Conservation (phyloP, 2,797 vertebrate species). For the Onychomys leucogaster region DNA sequence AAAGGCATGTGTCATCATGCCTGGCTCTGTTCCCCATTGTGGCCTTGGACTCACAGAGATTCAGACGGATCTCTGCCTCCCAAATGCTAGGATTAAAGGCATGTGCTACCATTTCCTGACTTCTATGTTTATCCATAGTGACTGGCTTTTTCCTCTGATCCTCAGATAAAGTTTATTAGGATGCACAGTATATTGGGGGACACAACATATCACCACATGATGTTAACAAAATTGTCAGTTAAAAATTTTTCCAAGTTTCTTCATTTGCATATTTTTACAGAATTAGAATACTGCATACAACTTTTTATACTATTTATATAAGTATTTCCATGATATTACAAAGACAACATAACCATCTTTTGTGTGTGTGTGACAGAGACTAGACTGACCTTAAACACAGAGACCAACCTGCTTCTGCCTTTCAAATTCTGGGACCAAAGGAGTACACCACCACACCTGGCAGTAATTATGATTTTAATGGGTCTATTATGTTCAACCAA, state of each 20-base stretch:
- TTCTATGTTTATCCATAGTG: too few relatives aligned
- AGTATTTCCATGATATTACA: conserved; percentile 18
- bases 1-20: too few relatives aligned
- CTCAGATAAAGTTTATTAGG: too few relatives aligned
- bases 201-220: not conserved
- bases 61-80: too few relatives aligned
- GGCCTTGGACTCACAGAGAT: too few relatives aligned
- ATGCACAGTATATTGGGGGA: too few relatives aligned
- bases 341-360: not conserved
- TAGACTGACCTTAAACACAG: not conserved
- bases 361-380: not conserved
- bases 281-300: conserved; percentile 27
- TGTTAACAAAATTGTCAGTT: conserved; percentile 2
- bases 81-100: too few relatives aligned
- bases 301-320: not conserved
- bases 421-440: not conserved
- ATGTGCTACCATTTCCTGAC: too few relatives aligned
- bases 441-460: not conserved
- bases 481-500: conserved; percentile 46
- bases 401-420: not conserved
- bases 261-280: conserved; percentile 42
- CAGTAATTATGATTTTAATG: conserved; percentile 22
- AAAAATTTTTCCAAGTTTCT: not conserved
- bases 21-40: too few relatives aligned
- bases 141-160: too few relatives aligned